A percentile compares a stretch with the other conserved stretches of the same genome.
These are phyloP conservation scores for Lasioglossum leucozonium DNA, from an alignment of 2,888 invertebrate species.

Conservation along the genomic window DNA sequence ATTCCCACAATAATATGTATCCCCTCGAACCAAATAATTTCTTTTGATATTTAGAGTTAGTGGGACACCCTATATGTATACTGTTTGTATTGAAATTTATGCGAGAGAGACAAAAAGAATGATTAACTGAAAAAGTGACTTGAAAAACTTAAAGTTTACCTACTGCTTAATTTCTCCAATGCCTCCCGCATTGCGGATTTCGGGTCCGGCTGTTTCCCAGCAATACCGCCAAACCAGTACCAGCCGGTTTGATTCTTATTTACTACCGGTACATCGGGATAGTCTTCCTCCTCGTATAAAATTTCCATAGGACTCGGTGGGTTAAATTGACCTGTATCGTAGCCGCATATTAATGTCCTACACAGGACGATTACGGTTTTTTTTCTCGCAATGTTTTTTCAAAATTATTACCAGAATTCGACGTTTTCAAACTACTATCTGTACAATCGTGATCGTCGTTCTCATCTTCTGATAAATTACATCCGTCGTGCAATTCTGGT, in stretches of 20 bases:
- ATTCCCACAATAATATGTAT: too few species aligned
- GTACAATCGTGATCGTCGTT: conserved; percentile 79
- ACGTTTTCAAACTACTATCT: conserved; percentile 78
- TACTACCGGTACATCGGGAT: conserved; percentile 87
- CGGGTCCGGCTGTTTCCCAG: conserved; percentile 89
- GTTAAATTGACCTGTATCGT: conserved; percentile 83
- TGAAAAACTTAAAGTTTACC: conserved; percentile 85
- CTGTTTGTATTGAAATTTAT: conserved; percentile 12
- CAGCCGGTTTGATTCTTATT: conserved; percentile 91
- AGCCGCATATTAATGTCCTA: conserved; percentile 24
- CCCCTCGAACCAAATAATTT: neutral
- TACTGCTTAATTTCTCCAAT: conserved; percentile 92
- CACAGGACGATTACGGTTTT: neutral
- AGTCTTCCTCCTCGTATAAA: conserved; percentile 87
- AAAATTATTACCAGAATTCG: conserved; percentile 77
- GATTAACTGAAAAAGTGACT: conserved; percentile 48
- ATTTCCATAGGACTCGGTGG: conserved; percentile 85
- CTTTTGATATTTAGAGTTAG: neutral
- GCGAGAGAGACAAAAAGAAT: neutral
- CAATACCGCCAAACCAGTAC: conserved; percentile 93
- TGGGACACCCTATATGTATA: neutral
- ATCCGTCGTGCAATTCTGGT: conserved; percentile 83
- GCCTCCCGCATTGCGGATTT: conserved; percentile 89
- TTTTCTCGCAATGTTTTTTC: conserved; percentile 10
- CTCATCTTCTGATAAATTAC: conserved; percentile 83